phyloP scores from a whole-genome alignment of 1,140 invertebrate species.

The Sweltsa coloradensis region DNA sequence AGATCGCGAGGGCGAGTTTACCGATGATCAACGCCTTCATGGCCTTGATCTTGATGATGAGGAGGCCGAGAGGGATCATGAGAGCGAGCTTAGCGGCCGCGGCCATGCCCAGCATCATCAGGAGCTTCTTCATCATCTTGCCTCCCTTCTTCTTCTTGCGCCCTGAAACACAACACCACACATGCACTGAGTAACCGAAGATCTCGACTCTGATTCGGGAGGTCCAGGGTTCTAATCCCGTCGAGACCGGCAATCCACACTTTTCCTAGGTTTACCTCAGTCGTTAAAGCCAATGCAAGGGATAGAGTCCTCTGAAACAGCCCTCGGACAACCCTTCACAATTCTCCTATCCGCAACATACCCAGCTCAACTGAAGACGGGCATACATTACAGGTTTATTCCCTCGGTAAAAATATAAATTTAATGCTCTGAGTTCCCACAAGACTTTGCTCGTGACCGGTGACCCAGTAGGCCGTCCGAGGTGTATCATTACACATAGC shows the following conservation, averaged over 20 bases:
- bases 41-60: slow-evolving; percentile 20
- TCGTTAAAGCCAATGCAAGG: too few species aligned
- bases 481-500: too few species aligned
- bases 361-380: too few species aligned
- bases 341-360: too few species aligned
- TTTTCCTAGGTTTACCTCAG: too few species aligned
- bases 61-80: slow-evolving; percentile 18
- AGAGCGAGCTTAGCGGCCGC: slow-evolving; percentile 18
- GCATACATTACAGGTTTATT: too few species aligned
- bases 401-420: too few species aligned
- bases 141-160: slow-evolving; percentile 4
- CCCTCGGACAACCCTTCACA: not conserved
- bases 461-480: too few species aligned
- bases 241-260: too few species aligned
- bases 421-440: too few species aligned
- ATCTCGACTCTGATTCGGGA: not conserved
- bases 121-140: slow-evolving; percentile 22
- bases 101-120: slow-evolving; percentile 22
- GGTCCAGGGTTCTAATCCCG: not conserved
- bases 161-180: not conserved
- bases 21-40: slow-evolving; percentile 21
- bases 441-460: too few species aligned
- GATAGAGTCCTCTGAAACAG: not conserved
- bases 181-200: not conserved
- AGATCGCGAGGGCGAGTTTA: slow-evolving; percentile 17